Conservation (phyloP, 1,140 invertebrate genomes). For the Aphaenogaster ashmeadi region DNA sequence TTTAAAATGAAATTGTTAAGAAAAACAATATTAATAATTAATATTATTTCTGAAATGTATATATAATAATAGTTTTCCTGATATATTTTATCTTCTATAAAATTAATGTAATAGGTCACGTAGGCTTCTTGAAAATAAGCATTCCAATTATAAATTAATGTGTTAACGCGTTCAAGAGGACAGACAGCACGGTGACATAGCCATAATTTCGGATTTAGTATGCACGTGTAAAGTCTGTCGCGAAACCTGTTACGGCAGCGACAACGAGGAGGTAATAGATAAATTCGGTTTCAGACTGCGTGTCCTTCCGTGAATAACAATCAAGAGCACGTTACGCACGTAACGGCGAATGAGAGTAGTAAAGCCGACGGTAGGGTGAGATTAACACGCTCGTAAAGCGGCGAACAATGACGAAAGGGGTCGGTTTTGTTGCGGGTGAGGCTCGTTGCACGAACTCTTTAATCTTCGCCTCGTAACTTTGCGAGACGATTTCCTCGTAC, state of each 20-base stretch:
- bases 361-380: constrained; percentile 70
- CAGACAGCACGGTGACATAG: constrained; percentile 15
- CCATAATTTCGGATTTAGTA: constrained; percentile 61
- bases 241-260: constrained; percentile 59
- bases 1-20: background rate
- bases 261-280: constrained; percentile 65
- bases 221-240: constrained; percentile 62
- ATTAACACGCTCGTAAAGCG: constrained; percentile 79
- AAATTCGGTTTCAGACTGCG: constrained; percentile 65
- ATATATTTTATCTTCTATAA: background rate
- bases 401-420: constrained; percentile 72
- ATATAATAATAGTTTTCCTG: background rate
- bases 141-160: constrained; percentile 48
- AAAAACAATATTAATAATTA: constrained; percentile 19
- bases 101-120: background rate
- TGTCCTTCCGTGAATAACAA: constrained; percentile 71
- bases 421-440: constrained; percentile 67
- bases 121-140: constrained; percentile 21
- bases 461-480: constrained; percentile 63
- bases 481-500: constrained; percentile 48
- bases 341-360: constrained; percentile 74
- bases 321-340: constrained; percentile 68
- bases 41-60: background rate
- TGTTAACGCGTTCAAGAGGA: constrained; percentile 31
- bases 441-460: constrained; percentile 61